Conservation (phyloP, 2,888 invertebrate genomes). For the Serripes groenlandicus region DNA sequence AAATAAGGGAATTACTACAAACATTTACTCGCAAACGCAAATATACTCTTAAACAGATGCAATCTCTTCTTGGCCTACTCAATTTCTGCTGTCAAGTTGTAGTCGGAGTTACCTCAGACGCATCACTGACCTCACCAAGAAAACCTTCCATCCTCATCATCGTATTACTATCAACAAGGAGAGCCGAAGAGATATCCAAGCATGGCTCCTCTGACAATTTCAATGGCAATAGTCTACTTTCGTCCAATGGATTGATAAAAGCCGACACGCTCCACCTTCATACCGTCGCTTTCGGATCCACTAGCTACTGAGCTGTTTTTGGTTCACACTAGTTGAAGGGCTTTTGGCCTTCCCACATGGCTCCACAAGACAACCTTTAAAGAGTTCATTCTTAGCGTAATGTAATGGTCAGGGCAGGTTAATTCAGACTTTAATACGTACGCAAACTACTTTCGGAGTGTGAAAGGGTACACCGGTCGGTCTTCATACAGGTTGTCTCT, state of each 20-base stretch:
- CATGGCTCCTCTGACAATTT: constrained; percentile 54
- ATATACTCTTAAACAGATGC: constrained; percentile 4
- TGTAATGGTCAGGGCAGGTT: too few species aligned
- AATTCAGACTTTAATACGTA: too few species aligned
- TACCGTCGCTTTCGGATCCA: constrained; percentile 40
- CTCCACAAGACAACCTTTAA: constrained; percentile 36
- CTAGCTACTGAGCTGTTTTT: constrained; percentile 58
- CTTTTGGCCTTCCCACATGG: constrained; percentile 22
- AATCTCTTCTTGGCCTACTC: constrained; percentile 37
- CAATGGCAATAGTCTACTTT: constrained; percentile 46
- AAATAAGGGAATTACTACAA: not conserved
- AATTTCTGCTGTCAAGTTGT: constrained; percentile 56
- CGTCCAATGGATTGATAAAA: constrained; percentile 25
- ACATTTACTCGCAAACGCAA: not conserved
- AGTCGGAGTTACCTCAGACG: constrained; percentile 34
- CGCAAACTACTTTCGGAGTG: too few species aligned
- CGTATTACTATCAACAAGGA: constrained; percentile 31
- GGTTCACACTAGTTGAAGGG: constrained; percentile 44
- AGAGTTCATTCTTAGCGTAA: constrained; percentile 42
- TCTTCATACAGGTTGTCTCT: too few species aligned
- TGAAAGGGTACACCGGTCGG: too few species aligned
- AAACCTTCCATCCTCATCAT: constrained; percentile 39
- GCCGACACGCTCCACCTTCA: constrained; percentile 10
- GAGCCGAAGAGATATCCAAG: constrained; percentile 26
- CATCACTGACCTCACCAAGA: constrained; percentile 43